Base-by-base conservation (phyloP, 2,888 invertebrate species). In the Dolichopus griseipennis region DNA sequence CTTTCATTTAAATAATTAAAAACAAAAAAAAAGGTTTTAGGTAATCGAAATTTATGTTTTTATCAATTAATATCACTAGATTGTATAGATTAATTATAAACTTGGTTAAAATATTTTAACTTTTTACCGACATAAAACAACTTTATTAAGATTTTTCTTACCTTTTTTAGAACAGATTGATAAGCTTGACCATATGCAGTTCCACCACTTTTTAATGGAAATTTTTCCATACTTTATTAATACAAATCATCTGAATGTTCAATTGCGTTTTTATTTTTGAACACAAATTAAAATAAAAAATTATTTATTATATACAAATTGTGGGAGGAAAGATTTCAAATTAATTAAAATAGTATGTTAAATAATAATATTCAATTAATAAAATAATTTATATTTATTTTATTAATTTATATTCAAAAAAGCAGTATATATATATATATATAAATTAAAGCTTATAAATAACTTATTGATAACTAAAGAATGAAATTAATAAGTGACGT, bases 121-220 rank as follows among this genome's bases (percentile, higher is more conserved):
- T n/a, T n/a, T n/a, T n/a, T n/a, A n/a, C n/a, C n/a, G n/a, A n/a
- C n/a, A n/a, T n/a, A n/a, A n/a, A n/a, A n/a, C n/a, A n/a, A n/a
- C n/a, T n/a, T 37, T 37, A 9, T 37, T 27, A n/a, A 27, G 27
- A 27, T 4, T 27, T 12, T 37, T 63, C 78, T 80, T 84, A 86
- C 86, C 85, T 86, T 86, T 79, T 85, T 85, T 77, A 82, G 82
- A 74, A 86, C 85, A 71, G 86, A 84, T 79, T 87, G 86, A 81
- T 87, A 87, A 71, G 84, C 83, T 68, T 81, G 81, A 74, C 82
- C 83, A 74, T 82, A 80, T 73, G 83, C 82, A 74, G 84, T 80
- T 70, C 82, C 82, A 75, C 86, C 85, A 68, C 81, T 80, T 82
- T 86, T 88, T 78, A 89, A 81, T 78, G 89, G 89, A 83, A 85